Percentiles rank a stretch among this genome's conserved stretches.
These are phyloP conservation scores for Pseudopipra pipra DNA, from an alignment of 2,113 vertebrate species.

Conservation along the genomic window DNA sequence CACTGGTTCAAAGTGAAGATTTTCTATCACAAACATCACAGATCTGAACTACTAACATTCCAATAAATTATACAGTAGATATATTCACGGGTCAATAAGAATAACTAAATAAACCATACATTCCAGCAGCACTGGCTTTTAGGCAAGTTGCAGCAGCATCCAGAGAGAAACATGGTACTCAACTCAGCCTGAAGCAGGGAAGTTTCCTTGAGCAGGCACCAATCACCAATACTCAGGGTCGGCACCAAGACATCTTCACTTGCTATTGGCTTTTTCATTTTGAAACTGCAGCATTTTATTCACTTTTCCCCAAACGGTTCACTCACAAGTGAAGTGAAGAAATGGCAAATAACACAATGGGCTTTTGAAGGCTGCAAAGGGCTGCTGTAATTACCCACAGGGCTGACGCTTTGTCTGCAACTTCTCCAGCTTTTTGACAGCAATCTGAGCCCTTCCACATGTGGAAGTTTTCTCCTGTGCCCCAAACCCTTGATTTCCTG, in stretches of 20 bases:
- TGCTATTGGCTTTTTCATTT: not conserved
- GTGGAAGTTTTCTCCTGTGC: not conserved
- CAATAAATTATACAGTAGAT: slow-evolving; percentile 3
- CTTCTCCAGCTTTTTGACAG: not conserved
- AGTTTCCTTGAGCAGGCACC: not conserved
- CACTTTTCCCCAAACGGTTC: not conserved
- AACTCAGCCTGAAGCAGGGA: not conserved
- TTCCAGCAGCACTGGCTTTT: not conserved
- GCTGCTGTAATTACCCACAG: not conserved
- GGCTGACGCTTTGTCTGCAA: not conserved
- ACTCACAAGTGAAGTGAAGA: not conserved
- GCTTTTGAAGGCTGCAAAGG: not conserved
- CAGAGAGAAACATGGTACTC: not conserved
- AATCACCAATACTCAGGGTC: accelerated
- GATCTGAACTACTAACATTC: not conserved
- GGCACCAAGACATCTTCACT: accelerated
- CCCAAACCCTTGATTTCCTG: not conserved
- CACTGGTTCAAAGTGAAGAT: slow-evolving; percentile 2
- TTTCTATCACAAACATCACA: not conserved
- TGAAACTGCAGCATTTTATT: not conserved
- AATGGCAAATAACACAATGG: not conserved
- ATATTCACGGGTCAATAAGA: not conserved
- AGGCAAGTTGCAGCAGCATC: not conserved
- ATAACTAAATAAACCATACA: slow-evolving; percentile 20
- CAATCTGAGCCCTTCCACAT: not conserved